Base-by-base conservation (phyloP, 2,888 invertebrate species). In the Athripsodes cinereus region DNA sequence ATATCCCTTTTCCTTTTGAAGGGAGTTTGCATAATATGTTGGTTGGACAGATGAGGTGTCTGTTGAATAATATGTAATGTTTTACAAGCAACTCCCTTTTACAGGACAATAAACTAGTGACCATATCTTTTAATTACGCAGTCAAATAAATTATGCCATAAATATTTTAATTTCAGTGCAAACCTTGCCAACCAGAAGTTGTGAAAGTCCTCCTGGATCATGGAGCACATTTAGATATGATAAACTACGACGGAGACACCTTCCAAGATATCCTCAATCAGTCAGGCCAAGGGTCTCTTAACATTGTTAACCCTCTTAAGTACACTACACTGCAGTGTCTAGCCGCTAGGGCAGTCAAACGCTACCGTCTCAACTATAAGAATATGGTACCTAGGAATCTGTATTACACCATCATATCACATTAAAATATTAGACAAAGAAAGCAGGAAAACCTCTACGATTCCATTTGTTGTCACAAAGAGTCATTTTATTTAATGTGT, bases 191-290 rank as follows among this genome's bases (percentile, higher is more conserved):
- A 0, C 76, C 84, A 2, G 83, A 82, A 47, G 81, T 94, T 46
- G 85, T 91, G 0, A 80, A 82, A 65, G 82, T 83, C 8, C 76
- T 97, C 5, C 80, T 96, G 0, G 76, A 85, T 3, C 82, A 85
- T 69, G 96, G 95, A 58, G 92, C 92, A 1, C 93, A 94, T 74
- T 78, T 92, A 61, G 93, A 93, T 76, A 83, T 87, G 49, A 85
- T 88, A 66, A 90, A 93, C 78, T 78, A 84, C 70, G 81, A 83
- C 64, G 88, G 88, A 31, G 84, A 87, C 62, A 90, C 91, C 0
- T 90, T 92, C 66, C 84, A 85, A 65, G 81, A 82, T 63, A 74
- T 92, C 63, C 75, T 89, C 56, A 78, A 81, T 53, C 69, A 74
- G 49, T 65, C 68, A 50, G 80, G 81, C 54, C 87, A 86, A 68